Percentiles rank a stretch among this genome's conserved stretches.
phyloP scores from a whole-genome alignment of 2,888 invertebrate genomes.

The Eupithecia insigniata region DNA sequence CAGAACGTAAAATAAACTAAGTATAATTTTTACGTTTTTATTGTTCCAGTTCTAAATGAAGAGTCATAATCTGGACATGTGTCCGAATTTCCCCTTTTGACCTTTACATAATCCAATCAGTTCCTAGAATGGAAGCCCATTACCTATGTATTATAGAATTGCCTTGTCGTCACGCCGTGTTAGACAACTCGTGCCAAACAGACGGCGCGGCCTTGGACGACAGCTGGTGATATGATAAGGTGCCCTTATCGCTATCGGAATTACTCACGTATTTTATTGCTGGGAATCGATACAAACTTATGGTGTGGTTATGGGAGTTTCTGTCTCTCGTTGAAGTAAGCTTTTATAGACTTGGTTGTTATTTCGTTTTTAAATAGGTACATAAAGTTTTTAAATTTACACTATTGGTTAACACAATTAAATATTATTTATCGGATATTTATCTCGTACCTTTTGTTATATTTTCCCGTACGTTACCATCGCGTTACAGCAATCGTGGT shows the following conservation, averaged over 20 bases:
- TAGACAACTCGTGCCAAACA: not conserved
- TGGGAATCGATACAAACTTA: not conserved
- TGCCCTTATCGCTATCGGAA: not conserved
- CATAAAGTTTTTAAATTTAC: too few relatives aligned
- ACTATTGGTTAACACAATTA: too few relatives aligned
- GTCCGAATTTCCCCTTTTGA: not conserved
- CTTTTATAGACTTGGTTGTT: not conserved
- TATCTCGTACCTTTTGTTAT: too few relatives aligned
- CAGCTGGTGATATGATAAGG: conserved; percentile 26
- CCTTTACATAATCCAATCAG: conserved; percentile 5
- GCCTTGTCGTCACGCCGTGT: not conserved
- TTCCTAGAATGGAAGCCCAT: not conserved
- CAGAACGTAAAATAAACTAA: not conserved
- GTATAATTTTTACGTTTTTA: not conserved
- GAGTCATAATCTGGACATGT: not conserved
- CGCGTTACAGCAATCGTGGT: too few relatives aligned
- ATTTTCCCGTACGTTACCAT: too few relatives aligned
- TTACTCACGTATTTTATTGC: not conserved
- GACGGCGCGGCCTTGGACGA: conserved; percentile 23
- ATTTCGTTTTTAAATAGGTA: too few relatives aligned
- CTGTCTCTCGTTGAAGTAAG: not conserved
- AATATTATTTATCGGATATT: too few relatives aligned
- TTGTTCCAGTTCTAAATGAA: not conserved
- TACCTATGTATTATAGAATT: not conserved
- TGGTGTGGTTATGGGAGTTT: not conserved